phyloP scores from a whole-genome alignment of 2,888 invertebrate species.

The Artemia sp. region DNA sequence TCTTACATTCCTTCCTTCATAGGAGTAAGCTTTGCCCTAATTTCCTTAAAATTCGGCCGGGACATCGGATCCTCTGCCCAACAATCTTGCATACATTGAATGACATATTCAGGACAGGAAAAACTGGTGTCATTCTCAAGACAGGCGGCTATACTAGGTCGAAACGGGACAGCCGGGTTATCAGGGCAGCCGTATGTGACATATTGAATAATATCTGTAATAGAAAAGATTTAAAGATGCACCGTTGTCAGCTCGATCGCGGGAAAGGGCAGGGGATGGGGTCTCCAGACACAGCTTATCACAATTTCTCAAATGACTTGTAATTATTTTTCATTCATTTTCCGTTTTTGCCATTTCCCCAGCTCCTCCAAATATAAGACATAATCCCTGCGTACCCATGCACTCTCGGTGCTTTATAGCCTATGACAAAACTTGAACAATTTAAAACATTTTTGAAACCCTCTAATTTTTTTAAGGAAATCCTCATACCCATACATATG shows the following conservation, averaged over 20 bases:
- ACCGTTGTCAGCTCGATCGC: background rate
- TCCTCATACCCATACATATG: too few species aligned
- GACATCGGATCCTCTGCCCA: slow-evolving; percentile 31
- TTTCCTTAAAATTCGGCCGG: slow-evolving; percentile 31
- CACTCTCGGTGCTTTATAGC: too few species aligned
- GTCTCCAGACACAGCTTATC: too few species aligned
- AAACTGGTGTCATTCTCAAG: slow-evolving; percentile 46
- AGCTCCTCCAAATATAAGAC: too few species aligned
- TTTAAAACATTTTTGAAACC: too few species aligned
- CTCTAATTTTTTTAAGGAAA: too few species aligned
- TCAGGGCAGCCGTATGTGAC: slow-evolving; percentile 53
- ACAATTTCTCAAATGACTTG: background rate
- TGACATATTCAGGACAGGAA: slow-evolving; percentile 61
- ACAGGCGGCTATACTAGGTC: slow-evolving; percentile 48
- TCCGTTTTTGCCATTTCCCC: background rate
- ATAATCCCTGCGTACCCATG: too few species aligned
- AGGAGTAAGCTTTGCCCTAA: slow-evolving; percentile 30
- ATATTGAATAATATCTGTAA: slow-evolving; percentile 62
- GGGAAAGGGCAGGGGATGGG: too few species aligned
- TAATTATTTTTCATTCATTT: background rate
- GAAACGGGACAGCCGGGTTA: slow-evolving; percentile 53
- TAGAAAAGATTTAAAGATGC: slow-evolving; percentile 24
- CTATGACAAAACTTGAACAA: too few species aligned
- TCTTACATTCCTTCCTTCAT: slow-evolving; percentile 26
- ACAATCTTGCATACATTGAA: slow-evolving; percentile 65